Percentiles rank a stretch among this genome's conserved stretches.
Evolutionary conservation across 2,797 vertebrate species (phyloP).

Genomic region (Hylomyscus alleni): DNA sequence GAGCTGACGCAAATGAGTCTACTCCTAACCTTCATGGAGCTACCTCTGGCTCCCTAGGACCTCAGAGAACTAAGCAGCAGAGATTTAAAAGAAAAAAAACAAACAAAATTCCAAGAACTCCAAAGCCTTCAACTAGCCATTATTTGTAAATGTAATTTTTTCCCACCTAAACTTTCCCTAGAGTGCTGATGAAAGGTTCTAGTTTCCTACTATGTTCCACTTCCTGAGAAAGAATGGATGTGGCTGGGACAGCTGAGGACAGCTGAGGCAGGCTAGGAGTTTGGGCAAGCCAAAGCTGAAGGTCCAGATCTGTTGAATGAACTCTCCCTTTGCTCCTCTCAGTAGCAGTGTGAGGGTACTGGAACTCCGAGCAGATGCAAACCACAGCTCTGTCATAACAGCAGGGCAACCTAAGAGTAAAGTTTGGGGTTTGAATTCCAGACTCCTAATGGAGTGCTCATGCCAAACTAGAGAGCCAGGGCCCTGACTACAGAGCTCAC

Average conservation of each 20-base stretch:
- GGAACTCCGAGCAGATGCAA: not conserved
- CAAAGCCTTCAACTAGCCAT: conserved; percentile 37
- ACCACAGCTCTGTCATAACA: not conserved
- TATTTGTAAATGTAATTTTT: conserved; percentile 1
- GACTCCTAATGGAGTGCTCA: not conserved
- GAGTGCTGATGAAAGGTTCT: not conserved
- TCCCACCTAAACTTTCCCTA: not conserved
- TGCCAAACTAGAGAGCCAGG: not conserved
- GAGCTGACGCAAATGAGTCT: not conserved
- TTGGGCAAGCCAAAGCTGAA: not conserved
- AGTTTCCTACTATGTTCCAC: no score
- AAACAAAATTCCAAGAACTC: conserved; percentile 19
- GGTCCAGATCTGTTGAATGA: not conserved
- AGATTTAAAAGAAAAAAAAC: not conserved
- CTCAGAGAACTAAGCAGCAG: conserved; percentile 6
- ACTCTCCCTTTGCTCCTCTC: not conserved
- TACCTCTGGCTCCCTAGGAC: not conserved
- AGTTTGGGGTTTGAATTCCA: not conserved
- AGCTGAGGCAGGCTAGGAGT: not conserved
- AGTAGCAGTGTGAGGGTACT: not conserved
- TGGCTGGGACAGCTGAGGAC: no score
- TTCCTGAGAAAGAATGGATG: not conserved
- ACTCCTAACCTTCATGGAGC: not conserved
- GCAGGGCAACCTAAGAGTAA: not conserved
- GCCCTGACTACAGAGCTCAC: not conserved